Percentiles rank a stretch among this genome's conserved stretches.
These are phyloP conservation scores for zebrafish (Danio rerio) DNA, from an alignment of 2,113 vertebrate genomes.

Conservation along the genomic window DNA sequence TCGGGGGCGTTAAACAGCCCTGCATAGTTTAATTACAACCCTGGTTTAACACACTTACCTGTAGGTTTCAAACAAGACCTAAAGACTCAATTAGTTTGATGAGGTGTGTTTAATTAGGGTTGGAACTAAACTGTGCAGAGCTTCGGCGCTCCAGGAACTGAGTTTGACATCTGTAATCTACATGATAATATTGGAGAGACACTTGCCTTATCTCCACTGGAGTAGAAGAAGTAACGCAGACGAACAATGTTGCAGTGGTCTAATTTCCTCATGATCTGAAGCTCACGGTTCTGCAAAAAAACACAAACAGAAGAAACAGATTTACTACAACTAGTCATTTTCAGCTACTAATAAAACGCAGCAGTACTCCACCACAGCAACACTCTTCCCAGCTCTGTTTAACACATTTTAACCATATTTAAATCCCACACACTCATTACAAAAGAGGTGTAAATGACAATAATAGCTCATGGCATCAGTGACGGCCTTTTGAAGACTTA, in stretches of 20 bases:
- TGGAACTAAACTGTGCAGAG: too few species aligned
- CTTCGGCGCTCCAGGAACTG: too few species aligned
- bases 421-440: neutral
- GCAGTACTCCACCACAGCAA: neutral
- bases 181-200: too few species aligned
- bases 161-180: too few species aligned
- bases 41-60: too few species aligned
- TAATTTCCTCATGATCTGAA: slow-evolving; percentile 99
- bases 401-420: neutral
- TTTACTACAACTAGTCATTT: neutral
- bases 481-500: neutral
- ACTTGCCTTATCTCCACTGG: slow-evolving; percentile 97
- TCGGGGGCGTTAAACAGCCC: too few species aligned
- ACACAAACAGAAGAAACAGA: slow-evolving; percentile 48
- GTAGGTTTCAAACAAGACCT: too few species aligned
- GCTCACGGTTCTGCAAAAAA: slow-evolving; percentile 91
- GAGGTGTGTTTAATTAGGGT: too few species aligned
- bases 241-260: slow-evolving; percentile 99
- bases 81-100: too few species aligned
- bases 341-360: neutral
- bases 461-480: neutral
- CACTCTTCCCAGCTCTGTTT: neutral
- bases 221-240: slow-evolving; percentile 99
- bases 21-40: too few species aligned
- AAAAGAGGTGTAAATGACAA: neutral